A percentile compares a stretch with the other conserved stretches of the same genome.
These are phyloP conservation scores for Puma concolor DNA, from an alignment of 2,113 vertebrate genomes.

Conservation along the genomic window DNA sequence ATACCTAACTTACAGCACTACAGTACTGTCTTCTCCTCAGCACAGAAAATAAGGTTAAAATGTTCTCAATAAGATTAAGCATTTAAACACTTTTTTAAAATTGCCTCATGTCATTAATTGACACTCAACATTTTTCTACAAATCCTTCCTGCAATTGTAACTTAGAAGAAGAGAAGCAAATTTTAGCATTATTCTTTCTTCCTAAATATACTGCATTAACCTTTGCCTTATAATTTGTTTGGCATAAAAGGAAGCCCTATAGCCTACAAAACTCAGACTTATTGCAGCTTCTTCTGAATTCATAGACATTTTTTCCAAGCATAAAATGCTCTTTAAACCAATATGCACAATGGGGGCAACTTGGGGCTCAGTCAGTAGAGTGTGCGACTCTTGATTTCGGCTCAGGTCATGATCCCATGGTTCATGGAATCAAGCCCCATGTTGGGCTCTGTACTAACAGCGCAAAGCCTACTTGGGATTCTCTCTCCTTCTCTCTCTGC, in stretches of 20 bases:
- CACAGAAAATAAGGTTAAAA: slow-evolving; percentile 40
- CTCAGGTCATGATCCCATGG: too few relatives aligned
- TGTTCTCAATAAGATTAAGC: neutral
- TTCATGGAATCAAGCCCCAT: too few relatives aligned
- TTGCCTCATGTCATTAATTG: neutral
- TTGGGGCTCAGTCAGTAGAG: too few relatives aligned
- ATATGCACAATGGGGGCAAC: neutral
- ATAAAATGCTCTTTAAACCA: neutral
- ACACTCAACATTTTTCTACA: neutral
- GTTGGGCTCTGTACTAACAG: too few relatives aligned
- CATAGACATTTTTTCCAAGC: neutral
- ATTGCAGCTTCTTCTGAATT: neutral
- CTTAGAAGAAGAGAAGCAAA: neutral
- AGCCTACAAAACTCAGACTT: neutral
- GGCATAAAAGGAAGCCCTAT: neutral
- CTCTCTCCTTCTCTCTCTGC: too few relatives aligned
- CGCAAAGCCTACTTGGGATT: too few relatives aligned
- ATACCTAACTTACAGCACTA: neutral
- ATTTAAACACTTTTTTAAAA: slow-evolving; percentile 39
- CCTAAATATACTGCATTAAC: neutral
- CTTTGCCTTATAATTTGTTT: neutral
- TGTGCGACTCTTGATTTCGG: too few relatives aligned
- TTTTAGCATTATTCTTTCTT: neutral
- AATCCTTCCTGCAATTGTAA: slow-evolving; percentile 9
- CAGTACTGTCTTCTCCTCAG: neutral